Conservation (phyloP, 1,140 invertebrate genomes). For the Drosophila dunni region DNA sequence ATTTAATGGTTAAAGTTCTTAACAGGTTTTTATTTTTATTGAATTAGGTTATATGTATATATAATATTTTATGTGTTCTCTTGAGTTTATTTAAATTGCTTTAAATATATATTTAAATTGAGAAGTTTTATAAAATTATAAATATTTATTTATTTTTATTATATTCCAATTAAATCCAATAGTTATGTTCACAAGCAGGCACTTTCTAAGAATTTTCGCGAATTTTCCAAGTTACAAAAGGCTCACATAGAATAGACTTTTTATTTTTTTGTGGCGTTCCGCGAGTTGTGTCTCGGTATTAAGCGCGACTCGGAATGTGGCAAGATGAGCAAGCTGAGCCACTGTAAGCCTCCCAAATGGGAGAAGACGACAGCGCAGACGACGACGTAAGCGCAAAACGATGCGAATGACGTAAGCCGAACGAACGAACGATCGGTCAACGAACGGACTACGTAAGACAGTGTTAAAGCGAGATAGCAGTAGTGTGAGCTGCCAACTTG, state of each 20-base stretch:
- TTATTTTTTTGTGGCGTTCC: constrained; percentile 35
- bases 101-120: not conserved
- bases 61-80: not conserved
- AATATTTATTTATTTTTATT: not conserved
- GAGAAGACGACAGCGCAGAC: constrained; percentile 32
- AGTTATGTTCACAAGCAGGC: constrained; percentile 14
- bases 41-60: not conserved
- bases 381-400: constrained; percentile 44
- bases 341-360: constrained; percentile 55
- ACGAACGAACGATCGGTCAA: constrained; percentile 54
- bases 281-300: constrained; percentile 73
- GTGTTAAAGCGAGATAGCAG: constrained; percentile 41
- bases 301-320: constrained; percentile 79
- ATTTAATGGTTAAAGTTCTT: too few species aligned
- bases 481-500: not conserved
- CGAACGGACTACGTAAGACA: constrained; percentile 69
- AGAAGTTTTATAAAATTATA: not conserved
- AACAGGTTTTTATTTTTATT: not conserved
- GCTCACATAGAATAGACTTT: constrained; percentile 19
- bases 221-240: constrained; percentile 10
- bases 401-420: constrained; percentile 44
- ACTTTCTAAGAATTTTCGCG: constrained; percentile 18
- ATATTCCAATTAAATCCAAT: constrained; percentile 14
- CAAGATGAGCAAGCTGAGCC: constrained; percentile 64
- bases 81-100: too few species aligned